These are phyloP conservation scores for Morelia viridis DNA, from an alignment of 2,797 vertebrate species.

Conservation along the genomic window DNA sequence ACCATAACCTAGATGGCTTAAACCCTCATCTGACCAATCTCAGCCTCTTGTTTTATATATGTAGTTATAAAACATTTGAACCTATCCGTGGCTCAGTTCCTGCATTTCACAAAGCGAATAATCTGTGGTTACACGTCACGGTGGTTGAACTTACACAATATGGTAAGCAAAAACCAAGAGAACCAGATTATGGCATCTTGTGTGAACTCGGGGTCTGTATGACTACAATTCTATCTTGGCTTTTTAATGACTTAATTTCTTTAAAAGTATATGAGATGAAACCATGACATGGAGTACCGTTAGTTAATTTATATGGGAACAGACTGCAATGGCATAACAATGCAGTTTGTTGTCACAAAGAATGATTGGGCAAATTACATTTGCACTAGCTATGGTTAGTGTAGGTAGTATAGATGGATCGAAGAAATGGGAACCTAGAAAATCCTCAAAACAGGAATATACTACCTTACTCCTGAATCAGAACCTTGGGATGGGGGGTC, in stretches of 20 bases:
- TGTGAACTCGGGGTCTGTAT: too few relatives aligned
- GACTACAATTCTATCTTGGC: not conserved
- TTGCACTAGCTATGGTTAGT: not conserved
- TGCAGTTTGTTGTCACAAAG: not conserved
- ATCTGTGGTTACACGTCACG: too few relatives aligned
- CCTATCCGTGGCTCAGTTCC: too few relatives aligned
- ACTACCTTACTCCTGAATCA: not conserved
- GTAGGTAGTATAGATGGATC: not conserved
- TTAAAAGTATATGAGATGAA: not conserved
- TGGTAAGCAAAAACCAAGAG: too few relatives aligned
- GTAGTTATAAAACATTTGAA: too few relatives aligned
- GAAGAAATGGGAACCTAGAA: not conserved
- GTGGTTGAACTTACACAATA: too few relatives aligned
- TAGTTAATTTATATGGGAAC: not conserved
- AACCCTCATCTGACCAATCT: too few relatives aligned
- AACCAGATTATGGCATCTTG: too few relatives aligned
- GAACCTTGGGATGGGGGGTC: not conserved
- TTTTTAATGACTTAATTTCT: not conserved
- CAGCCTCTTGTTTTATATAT: not conserved
- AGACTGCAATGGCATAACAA: not conserved
- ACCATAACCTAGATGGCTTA: too few relatives aligned
- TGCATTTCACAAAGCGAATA: too few relatives aligned
- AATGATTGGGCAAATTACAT: not conserved
- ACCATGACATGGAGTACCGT: not conserved
- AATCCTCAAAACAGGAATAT: not conserved